Percentiles rank a stretch among this genome's conserved stretches.
These are phyloP conservation scores for Heliconius erato DNA, from an alignment of 2,888 invertebrate species.

Conservation along the genomic window DNA sequence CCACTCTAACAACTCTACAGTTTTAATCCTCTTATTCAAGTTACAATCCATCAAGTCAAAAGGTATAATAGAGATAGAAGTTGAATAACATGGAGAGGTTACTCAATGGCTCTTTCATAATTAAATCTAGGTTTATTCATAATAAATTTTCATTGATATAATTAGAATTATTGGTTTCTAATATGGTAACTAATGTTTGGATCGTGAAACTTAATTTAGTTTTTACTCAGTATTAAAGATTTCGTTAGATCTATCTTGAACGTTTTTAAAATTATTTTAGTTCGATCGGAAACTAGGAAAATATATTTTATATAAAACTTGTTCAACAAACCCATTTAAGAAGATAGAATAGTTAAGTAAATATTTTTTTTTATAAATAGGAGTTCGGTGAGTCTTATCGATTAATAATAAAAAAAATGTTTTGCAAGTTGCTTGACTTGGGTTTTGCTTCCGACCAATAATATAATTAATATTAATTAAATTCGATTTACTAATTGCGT, in stretches of 20 bases:
- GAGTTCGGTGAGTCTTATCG: not conserved
- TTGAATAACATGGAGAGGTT: conserved; percentile 20
- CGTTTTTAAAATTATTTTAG: not conserved
- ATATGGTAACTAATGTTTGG: not conserved
- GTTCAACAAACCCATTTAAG: too few species aligned
- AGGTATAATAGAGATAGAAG: not conserved
- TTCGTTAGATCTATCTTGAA: not conserved
- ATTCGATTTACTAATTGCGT: not conserved
- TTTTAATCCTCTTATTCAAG: conserved; percentile 39
- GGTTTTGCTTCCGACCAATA: not conserved
- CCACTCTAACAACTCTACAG: conserved; percentile 32
- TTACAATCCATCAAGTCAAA: conserved; percentile 16
- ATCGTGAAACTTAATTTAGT: not conserved
- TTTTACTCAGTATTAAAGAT: not conserved
- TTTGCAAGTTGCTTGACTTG: not conserved
- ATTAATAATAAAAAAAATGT: not conserved
- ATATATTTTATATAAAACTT: not conserved
- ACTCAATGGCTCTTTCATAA: not conserved
- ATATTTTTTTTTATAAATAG: not conserved
- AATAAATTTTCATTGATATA: conserved; percentile 6
- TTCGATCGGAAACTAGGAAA: not conserved
- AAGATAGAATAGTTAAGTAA: not conserved
- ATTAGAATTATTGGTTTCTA: not conserved
- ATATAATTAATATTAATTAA: not conserved
- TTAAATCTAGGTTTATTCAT: not conserved